A percentile compares a stretch with the other conserved stretches of the same genome.
Conservation (phyloP, 2,888 invertebrate genomes). For the Drosophila limbata region DNA sequence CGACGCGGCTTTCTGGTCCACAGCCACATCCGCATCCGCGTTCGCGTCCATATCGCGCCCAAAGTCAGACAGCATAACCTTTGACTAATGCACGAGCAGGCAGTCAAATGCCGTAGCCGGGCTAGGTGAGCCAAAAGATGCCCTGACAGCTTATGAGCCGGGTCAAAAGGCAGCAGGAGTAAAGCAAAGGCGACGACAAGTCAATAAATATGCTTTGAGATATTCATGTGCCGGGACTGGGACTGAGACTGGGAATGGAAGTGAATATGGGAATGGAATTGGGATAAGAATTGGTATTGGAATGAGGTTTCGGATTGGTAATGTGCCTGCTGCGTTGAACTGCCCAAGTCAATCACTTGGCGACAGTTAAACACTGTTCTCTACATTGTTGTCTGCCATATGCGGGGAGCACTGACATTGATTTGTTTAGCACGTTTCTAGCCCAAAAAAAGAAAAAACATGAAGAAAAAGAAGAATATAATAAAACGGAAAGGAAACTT, state of each 20-base stretch:
- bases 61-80: constrained; percentile 60
- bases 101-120: constrained; percentile 71
- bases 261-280: constrained; percentile 2
- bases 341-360: constrained; percentile 63
- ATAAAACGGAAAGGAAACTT: constrained; percentile 22
- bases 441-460: constrained; percentile 5
- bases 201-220: constrained; percentile 72
- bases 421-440: constrained; percentile 67
- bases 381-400: constrained; percentile 42
- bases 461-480: constrained; percentile 15
- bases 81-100: constrained; percentile 76
- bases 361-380: constrained; percentile 43
- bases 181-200: constrained; percentile 61
- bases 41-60: constrained; percentile 57
- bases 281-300: constrained; percentile 1
- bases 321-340: constrained; percentile 17
- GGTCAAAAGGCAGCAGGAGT: constrained; percentile 60
- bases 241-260: not conserved
- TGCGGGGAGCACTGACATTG: constrained; percentile 59
- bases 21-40: constrained; percentile 28
- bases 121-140: constrained; percentile 31
- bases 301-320: not conserved
- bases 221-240: constrained; percentile 59
- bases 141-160: constrained; percentile 65
- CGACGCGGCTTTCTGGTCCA: constrained; percentile 17